Evolutionary conservation across 53 echinoderm and acorn worm species (phyloP).

Genomic region (Arbacia lixula): DNA sequence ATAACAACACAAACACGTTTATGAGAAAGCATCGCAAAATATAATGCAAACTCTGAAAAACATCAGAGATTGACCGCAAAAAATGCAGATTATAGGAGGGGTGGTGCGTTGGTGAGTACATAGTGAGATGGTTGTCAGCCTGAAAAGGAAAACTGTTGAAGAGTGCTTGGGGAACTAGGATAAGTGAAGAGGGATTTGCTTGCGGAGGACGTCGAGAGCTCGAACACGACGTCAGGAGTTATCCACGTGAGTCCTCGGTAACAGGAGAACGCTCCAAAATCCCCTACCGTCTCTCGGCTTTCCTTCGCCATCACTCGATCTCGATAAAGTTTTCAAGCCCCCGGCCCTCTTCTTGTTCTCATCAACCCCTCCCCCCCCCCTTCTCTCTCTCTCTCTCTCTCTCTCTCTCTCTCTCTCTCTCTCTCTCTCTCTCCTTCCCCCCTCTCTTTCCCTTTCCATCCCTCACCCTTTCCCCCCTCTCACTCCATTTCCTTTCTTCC

Average conservation of each 20-base stretch:
- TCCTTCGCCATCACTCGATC: conserved; percentile 43
- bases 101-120: too few species aligned
- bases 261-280: conserved; percentile 31
- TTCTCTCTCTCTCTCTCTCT: neutral
- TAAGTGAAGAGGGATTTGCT: conserved; percentile 25
- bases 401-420: neutral
- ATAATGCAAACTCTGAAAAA: too few species aligned
- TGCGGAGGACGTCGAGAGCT: neutral
- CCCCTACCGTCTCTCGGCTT: conserved; percentile 47
- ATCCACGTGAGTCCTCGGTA: conserved; percentile 20
- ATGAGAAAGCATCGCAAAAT: too few species aligned
- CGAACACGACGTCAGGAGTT: neutral
- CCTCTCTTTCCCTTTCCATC: neutral
- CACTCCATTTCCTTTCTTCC: neutral
- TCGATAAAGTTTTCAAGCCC: conserved; percentile 54
- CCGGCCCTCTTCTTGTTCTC: conserved; percentile 11
- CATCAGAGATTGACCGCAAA: too few species aligned
- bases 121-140: too few species aligned
- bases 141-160: conserved; percentile 24
- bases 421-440: neutral
- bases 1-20: too few species aligned
- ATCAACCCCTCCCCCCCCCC: neutral
- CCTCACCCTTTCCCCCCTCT: neutral
- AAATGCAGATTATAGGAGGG: too few species aligned
- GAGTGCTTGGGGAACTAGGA: conserved; percentile 28